Percentiles rank a stretch among this genome's conserved stretches.
phyloP scores from a whole-genome alignment of 2,888 invertebrate species.

The Acanthococcus lagerstroemiae region DNA sequence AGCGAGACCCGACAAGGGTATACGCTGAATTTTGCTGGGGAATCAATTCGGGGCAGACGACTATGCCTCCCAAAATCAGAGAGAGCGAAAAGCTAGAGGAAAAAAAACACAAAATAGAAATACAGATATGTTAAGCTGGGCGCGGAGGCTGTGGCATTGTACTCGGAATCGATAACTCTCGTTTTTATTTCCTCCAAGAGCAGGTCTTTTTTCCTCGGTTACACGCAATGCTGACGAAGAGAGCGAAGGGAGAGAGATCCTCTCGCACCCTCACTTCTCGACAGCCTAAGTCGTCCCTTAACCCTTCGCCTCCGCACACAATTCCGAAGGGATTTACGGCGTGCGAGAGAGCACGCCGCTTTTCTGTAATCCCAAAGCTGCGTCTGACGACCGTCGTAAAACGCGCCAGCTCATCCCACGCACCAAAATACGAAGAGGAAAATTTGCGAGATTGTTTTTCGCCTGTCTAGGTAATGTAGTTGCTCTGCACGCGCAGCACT shows the following conservation, averaged over 20 bases:
- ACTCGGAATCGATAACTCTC: conserved; percentile 15
- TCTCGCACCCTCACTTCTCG: neutral
- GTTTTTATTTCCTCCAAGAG: conserved; percentile 1
- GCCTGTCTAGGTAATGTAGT: no score
- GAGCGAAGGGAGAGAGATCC: no score
- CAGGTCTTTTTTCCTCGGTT: neutral
- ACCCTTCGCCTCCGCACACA: neutral
- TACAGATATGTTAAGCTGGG: neutral
- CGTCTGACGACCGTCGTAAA: neutral
- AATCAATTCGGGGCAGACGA: no score
- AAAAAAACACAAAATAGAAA: neutral
- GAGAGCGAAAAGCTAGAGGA: neutral
- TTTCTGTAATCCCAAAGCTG: no score
- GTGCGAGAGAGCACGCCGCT: no score
- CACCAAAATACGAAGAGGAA: no score
- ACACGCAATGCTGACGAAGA: neutral
- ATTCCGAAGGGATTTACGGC: neutral
- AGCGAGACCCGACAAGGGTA: no score
- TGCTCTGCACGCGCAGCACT: no score
- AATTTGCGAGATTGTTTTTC: no score
- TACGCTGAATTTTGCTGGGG: no score
- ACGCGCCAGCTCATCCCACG: neutral
- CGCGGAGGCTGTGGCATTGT: neutral
- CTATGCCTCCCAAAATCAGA: neutral
- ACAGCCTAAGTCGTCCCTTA: neutral